Evolutionary conservation across 2,797 vertebrate species (phyloP), one percentile per base, ranked within the genome.

Genomic region (Austrolebias charrua): DNA sequence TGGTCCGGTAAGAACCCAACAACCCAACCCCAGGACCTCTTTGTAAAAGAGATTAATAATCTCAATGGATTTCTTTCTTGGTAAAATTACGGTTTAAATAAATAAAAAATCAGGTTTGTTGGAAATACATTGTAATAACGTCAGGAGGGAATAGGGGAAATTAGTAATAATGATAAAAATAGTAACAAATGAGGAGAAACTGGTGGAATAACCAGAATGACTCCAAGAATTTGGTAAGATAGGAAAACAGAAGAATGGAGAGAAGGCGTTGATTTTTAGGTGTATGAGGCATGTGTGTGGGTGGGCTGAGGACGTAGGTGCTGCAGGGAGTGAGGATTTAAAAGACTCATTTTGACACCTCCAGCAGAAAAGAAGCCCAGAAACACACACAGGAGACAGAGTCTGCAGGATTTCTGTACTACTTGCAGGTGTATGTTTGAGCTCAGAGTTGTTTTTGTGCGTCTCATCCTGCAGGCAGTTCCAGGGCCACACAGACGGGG

Each of bases 401-500:
- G 66, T 51, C 60, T 60, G 14, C 40, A 38, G 2, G 55, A 51
- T 40, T 16, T 51, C 24, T 61, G 56, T 60, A 33, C 61, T 60
- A 33, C 61, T 15, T 42, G 47, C 4, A 55, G n/a, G n/a, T 57
- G 24, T 42, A 31, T 55, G 14, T 44, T 18, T 66, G 4, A 49
- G 45, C 18, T 59, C 16, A 65, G 20, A 64, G 38, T 14, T 47
- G 65, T 2, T 15, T 0, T 14, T 62, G 43, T n/a, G 29, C 50
- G 4, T 66, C 31, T 38, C 24, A 31, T 55, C 52, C 38, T 12
- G 33, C 83, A 89, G 89, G 71, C 89, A 91, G 79, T 90, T 90
- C 74, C 90, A 90, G 81, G 89, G 88, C 46, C 90, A 89, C 89
- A 90, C 89, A 1, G 90, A 90, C 24, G 89, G 90, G 6, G 94